Evolutionary conservation across 2,888 invertebrate genomes (phyloP).

Genomic region (Acanthoscelides obtectus): DNA sequence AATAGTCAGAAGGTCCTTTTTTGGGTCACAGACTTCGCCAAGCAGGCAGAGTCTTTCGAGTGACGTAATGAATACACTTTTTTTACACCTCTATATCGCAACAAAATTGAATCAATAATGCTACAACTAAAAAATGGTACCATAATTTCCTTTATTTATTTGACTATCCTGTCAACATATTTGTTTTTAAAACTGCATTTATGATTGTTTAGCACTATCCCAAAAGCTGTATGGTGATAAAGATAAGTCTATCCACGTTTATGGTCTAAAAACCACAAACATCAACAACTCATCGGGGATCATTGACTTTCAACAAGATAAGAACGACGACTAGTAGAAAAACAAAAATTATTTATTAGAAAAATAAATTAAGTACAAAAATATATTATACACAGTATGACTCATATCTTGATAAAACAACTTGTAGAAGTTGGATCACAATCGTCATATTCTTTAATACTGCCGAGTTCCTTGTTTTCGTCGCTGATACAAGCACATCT

Average conservation of each 20-base stretch:
- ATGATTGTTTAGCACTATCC: too few species aligned
- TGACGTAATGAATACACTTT: too few species aligned
- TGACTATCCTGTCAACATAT: too few species aligned
- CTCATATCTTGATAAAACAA: conserved; percentile 47
- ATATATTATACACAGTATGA: neutral
- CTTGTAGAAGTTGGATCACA: conserved; percentile 55
- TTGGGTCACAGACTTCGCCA: too few species aligned
- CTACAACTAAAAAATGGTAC: too few species aligned
- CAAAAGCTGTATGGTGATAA: too few species aligned
- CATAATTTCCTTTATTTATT: too few species aligned
- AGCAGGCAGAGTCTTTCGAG: too few species aligned
- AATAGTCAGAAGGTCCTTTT: too few species aligned
- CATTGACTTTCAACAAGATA: neutral
- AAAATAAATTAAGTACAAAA: neutral
- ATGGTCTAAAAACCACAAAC: neutral
- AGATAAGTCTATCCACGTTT: neutral
- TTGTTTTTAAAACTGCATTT: too few species aligned
- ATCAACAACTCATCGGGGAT: neutral
- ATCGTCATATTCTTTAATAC: conserved; percentile 61
- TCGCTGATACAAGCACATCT: conserved; percentile 79
- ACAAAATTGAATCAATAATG: too few species aligned
- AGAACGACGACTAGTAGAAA: neutral
- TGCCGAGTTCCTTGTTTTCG: conserved; percentile 47
- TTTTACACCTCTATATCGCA: too few species aligned
- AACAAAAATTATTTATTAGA: neutral